phyloP scores from a whole-genome alignment of 2,888 invertebrate genomes.

The Xestia sexstrigata region DNA sequence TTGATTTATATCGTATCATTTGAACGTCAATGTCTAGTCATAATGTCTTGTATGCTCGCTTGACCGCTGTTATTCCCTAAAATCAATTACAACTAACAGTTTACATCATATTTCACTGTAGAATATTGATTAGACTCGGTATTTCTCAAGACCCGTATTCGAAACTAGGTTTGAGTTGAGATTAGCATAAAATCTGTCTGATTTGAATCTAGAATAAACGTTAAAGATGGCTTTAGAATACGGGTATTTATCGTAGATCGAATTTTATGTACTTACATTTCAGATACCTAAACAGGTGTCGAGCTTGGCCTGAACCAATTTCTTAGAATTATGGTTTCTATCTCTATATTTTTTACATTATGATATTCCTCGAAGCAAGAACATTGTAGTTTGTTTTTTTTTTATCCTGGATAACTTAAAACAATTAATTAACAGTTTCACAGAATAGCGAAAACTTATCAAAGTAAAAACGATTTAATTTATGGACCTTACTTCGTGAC shows the following conservation, averaged over 20 bases:
- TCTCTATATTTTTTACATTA: no score
- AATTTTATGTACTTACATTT: background rate
- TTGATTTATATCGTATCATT: background rate
- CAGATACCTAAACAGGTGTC: background rate
- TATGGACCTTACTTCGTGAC: constrained; percentile 14
- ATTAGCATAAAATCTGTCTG: constrained; percentile 18
- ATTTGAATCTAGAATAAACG: constrained; percentile 10
- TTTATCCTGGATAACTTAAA: background rate
- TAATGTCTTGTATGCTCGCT: background rate
- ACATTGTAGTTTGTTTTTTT: background rate
- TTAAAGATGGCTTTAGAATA: background rate
- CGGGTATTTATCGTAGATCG: background rate
- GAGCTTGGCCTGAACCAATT: background rate
- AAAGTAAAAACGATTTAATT: constrained; percentile 4
- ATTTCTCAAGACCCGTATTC: background rate
- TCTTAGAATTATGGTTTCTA: background rate
- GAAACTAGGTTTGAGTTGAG: constrained; percentile 11
- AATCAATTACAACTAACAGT: background rate
- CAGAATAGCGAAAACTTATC: background rate
- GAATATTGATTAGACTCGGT: background rate
- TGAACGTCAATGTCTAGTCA: background rate
- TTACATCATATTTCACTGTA: background rate
- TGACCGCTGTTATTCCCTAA: background rate
- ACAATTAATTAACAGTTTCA: background rate
- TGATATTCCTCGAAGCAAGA: background rate